phyloP scores from a whole-genome alignment of 2,113 vertebrate genomes.

The Proteles cristata region DNA sequence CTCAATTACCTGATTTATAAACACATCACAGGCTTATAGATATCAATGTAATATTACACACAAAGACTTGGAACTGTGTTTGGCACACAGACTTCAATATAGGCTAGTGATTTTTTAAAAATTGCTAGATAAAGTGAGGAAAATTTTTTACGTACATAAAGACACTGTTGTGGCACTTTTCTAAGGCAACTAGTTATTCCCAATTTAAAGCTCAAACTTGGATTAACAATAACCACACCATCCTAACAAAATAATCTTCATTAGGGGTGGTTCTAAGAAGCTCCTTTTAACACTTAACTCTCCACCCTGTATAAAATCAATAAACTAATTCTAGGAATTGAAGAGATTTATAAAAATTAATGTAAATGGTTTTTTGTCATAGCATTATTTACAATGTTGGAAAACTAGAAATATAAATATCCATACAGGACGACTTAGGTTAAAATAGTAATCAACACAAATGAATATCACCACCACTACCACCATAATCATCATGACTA shows the following conservation, averaged over 20 bases:
- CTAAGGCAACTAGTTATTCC: not conserved
- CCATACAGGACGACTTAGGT: not conserved
- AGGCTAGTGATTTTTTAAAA: not conserved
- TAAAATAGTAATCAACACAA: not conserved
- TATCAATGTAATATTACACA: not conserved
- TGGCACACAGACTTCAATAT: not conserved
- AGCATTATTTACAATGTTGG: not conserved
- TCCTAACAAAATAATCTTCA: not conserved
- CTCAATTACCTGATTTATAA: not conserved
- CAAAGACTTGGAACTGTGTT: not conserved
- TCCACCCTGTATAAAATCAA: not conserved
- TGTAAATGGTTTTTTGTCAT: not conserved
- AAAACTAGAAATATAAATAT: not conserved
- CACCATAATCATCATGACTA: not conserved
- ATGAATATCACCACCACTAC: not conserved
- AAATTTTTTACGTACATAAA: not conserved
- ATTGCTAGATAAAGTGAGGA: not conserved
- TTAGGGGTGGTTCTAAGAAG: not conserved
- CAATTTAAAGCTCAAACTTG: not conserved
- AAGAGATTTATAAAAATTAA: not conserved
- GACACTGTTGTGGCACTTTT: not conserved
- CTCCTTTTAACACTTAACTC: not conserved
- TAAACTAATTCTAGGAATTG: not conserved
- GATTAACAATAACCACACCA: not conserved
- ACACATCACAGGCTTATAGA: not conserved